These are phyloP conservation scores for Ginglymostoma cirratum DNA, from an alignment of 2,113 vertebrate species.

Conservation along the genomic window DNA sequence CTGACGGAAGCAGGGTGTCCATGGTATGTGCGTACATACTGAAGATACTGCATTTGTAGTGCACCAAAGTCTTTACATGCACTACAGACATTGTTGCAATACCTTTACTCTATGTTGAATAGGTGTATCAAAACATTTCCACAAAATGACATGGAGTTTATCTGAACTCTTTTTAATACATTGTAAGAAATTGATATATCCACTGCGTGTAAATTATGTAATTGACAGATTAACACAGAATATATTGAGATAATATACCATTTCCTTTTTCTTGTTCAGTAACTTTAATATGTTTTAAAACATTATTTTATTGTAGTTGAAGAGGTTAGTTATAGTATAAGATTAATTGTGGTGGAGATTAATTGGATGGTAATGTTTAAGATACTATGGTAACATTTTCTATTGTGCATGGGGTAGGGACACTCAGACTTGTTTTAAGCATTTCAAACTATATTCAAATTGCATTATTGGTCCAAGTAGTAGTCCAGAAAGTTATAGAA, in stretches of 20 bases:
- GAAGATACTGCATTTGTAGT: conserved; percentile 35
- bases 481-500: neutral
- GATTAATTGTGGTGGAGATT: neutral
- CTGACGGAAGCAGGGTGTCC: conserved; percentile 34
- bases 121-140: neutral
- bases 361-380: conserved; percentile 10
- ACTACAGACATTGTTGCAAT: conserved; percentile 20
- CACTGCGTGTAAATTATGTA: conserved; percentile 26
- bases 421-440: neutral
- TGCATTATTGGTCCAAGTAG: neutral
- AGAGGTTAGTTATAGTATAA: neutral
- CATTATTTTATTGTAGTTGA: neutral
- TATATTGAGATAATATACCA: neutral
- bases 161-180: conserved; percentile 5
- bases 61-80: conserved; percentile 15
- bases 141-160: conserved; percentile 6
- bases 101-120: conserved; percentile 7
- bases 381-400: neutral
- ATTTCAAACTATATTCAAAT: neutral
- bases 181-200: conserved; percentile 17
- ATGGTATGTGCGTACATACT: conserved; percentile 37
- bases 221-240: neutral
- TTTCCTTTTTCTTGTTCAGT: neutral
- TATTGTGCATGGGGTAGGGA: neutral
- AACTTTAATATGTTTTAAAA: neutral